A percentile compares a stretch with the other conserved stretches of the same genome.
phyloP scores from a whole-genome alignment of 1,140 invertebrate genomes.

The Gryllus bimaculatus region DNA sequence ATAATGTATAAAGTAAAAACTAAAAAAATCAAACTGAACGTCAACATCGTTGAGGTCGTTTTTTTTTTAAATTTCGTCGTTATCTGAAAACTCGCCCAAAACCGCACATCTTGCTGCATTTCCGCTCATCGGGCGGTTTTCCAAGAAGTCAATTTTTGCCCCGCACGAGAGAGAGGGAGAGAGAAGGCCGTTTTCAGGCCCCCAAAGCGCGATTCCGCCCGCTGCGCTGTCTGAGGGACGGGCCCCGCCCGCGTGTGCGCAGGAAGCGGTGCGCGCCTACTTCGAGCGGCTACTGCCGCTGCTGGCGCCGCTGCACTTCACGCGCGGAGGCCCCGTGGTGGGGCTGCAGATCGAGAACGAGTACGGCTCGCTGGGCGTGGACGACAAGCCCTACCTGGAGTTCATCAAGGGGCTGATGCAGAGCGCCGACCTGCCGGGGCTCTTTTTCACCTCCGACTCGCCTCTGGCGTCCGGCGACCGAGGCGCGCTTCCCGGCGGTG shows the following conservation, averaged over 20 bases:
- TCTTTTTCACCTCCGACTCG: constrained; percentile 45
- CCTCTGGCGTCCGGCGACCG: constrained; percentile 17
- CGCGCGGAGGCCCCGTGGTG: neutral
- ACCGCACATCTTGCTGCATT: too few species aligned
- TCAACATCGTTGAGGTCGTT: too few species aligned
- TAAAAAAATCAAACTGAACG: too few species aligned
- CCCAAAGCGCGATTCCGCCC: too few species aligned
- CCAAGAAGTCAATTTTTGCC: too few species aligned
- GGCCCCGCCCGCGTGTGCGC: neutral
- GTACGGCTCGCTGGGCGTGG: constrained; percentile 36
- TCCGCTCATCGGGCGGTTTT: too few species aligned
- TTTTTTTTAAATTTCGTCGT: too few species aligned
- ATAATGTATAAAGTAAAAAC: too few species aligned
- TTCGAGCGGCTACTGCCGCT: neutral
- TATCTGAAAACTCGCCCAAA: too few species aligned
- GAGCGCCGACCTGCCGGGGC: constrained; percentile 35
- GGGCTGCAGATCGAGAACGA: constrained; percentile 47
- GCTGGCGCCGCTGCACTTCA: neutral
- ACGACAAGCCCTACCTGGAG: constrained; percentile 33
- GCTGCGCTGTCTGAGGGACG: constrained; percentile 11
- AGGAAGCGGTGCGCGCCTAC: neutral
- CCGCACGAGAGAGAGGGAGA: too few species aligned
- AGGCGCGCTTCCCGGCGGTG: neutral
- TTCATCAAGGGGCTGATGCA: constrained; percentile 33
- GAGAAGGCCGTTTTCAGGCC: too few species aligned